Percentiles rank a stretch among this genome's conserved stretches.
These are phyloP conservation scores for Notiomystis cincta DNA, from an alignment of 2,113 vertebrate species.

Conservation along the genomic window DNA sequence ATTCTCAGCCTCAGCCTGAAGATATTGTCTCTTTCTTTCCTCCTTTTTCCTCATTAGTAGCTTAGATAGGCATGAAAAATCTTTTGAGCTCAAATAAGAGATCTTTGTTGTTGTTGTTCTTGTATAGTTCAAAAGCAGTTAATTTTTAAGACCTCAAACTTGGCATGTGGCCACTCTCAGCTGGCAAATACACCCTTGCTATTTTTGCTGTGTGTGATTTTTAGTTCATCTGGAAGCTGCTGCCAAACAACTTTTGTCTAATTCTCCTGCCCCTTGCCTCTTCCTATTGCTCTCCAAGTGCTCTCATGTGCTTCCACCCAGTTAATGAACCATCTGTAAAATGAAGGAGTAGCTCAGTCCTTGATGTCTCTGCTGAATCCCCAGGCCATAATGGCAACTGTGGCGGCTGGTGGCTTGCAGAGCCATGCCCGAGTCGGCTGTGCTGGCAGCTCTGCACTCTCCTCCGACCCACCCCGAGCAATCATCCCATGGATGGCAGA, in stretches of 20 bases:
- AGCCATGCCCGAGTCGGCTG: not conserved
- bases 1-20: constrained; percentile 35
- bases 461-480: fast-evolving
- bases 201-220: constrained; percentile 63
- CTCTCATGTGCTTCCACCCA: constrained; percentile 59
- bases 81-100: constrained; percentile 58
- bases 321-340: constrained; percentile 60
- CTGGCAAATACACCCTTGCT: constrained; percentile 55
- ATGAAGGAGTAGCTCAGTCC: not conserved
- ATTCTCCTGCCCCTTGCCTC: constrained; percentile 58
- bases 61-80: constrained; percentile 60
- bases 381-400: not conserved
- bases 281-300: constrained; percentile 54
- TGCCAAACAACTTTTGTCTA: constrained; percentile 55
- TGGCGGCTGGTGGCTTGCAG: not conserved
- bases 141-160: constrained; percentile 64
- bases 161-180: constrained; percentile 43
- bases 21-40: constrained; percentile 27
- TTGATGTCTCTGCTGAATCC: constrained; percentile 8
- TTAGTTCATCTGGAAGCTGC: constrained; percentile 56
- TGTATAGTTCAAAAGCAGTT: constrained; percentile 66
- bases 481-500: not conserved
- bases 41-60: constrained; percentile 47
- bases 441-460: not conserved
- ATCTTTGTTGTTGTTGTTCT: constrained; percentile 58